Conservation (phyloP, 2,888 invertebrate genomes). For the Sesamia inferens region DNA sequence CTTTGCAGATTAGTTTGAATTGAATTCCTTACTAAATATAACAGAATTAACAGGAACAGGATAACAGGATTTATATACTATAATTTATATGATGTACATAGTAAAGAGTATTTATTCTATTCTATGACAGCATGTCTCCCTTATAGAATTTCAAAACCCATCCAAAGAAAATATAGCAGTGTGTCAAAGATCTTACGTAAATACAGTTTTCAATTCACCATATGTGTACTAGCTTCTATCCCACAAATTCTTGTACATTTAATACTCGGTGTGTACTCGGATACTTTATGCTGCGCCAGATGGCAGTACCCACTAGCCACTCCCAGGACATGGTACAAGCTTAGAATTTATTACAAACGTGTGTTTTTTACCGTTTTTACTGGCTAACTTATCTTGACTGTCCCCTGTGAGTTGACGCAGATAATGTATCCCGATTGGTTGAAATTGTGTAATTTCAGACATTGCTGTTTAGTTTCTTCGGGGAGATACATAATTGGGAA, state of each 20-base stretch:
- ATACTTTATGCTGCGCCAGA: slow-evolving; percentile 57
- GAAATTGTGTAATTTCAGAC: slow-evolving; percentile 34
- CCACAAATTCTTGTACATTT: slow-evolving; percentile 56
- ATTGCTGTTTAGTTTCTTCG: slow-evolving; percentile 26
- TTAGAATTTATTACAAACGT: slow-evolving; percentile 56
- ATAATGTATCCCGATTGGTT: slow-evolving; percentile 36
- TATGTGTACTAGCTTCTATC: slow-evolving; percentile 30
- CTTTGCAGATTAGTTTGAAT: too few species aligned
- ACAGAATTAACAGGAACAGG: too few species aligned
- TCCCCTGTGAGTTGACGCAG: slow-evolving; percentile 38
- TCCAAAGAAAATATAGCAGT: slow-evolving; percentile 17
- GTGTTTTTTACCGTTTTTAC: slow-evolving; percentile 57
- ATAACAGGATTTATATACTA: too few species aligned
- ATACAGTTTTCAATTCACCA: slow-evolving; percentile 38
- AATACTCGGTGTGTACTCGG: slow-evolving; percentile 34
- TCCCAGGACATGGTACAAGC: slow-evolving; percentile 39
- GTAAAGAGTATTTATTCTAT: too few species aligned
- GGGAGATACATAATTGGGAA: slow-evolving; percentile 17
- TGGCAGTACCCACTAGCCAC: slow-evolving; percentile 29
- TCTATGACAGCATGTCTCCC: not conserved
- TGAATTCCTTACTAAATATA: too few species aligned
- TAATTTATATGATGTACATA: too few species aligned
- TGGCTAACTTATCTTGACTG: slow-evolving; percentile 44
- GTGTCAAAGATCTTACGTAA: slow-evolving; percentile 37
- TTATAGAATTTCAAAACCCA: slow-evolving; percentile 8